Conservation (phyloP, 2,113 vertebrate genomes). For the Psittacara wagleri region DNA sequence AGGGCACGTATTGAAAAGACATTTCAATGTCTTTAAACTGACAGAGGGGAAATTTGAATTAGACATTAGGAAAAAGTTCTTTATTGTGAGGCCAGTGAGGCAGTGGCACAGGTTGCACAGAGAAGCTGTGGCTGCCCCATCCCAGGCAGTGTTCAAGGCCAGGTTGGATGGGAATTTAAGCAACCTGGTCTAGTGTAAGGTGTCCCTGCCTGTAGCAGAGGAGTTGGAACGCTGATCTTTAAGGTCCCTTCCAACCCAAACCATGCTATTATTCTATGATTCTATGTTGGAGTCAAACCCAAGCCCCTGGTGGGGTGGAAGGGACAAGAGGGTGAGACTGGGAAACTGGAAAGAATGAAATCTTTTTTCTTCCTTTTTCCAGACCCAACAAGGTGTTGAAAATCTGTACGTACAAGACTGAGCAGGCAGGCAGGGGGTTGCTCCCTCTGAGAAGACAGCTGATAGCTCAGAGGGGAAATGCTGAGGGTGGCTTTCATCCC, state of each 20-base stretch:
- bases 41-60: not conserved
- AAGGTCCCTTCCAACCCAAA: not conserved
- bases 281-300: not conserved
- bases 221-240: not conserved
- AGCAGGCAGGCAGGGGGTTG: not conserved
- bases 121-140: not conserved
- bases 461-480: not conserved
- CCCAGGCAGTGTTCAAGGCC: not conserved
- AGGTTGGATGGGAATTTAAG: not conserved
- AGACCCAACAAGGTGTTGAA: not conserved
- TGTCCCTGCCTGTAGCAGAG: not conserved
- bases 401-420: not conserved
- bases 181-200: not conserved
- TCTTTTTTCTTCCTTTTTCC: not conserved
- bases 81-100: not conserved
- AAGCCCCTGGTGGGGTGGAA: not conserved
- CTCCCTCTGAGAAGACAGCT: not conserved
- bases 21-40: not conserved
- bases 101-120: not conserved
- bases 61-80: not conserved
- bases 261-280: not conserved
- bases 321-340: not conserved
- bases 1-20: not conserved
- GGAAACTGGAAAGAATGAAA: not conserved
- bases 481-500: fast-evolving